Evolutionary conservation across 2,113 vertebrate genomes (phyloP).

Genomic region (Oxyura jamaicensis): DNA sequence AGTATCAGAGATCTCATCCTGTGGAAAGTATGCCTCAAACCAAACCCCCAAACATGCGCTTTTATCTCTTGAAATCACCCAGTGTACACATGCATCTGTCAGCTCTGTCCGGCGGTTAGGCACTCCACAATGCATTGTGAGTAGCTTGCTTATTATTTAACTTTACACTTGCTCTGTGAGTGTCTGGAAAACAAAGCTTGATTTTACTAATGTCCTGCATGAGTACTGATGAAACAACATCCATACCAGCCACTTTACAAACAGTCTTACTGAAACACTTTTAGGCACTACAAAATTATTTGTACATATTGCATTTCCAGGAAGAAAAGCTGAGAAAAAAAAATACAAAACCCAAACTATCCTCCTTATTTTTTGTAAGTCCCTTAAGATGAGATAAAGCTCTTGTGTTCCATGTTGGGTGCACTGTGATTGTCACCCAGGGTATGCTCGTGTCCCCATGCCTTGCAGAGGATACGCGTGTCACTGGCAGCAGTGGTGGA

Average conservation of each 20-base stretch:
- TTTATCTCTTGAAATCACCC: slow-evolving; percentile 43
- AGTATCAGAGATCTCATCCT: slow-evolving; percentile 46
- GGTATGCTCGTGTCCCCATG: background rate
- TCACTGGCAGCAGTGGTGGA: background rate
- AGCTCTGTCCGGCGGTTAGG: background rate
- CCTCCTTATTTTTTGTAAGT: background rate
- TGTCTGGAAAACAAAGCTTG: background rate
- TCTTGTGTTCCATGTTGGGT: background rate
- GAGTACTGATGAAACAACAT: background rate
- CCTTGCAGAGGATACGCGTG: background rate
- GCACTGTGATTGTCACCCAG: background rate
- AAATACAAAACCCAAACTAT: background rate
- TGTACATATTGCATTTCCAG: background rate
- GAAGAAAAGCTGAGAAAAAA: background rate
- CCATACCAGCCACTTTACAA: background rate
- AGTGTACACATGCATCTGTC: background rate
- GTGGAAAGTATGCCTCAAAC: slow-evolving; percentile 52
- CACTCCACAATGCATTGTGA: background rate
- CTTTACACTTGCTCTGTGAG: background rate
- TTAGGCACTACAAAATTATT: background rate
- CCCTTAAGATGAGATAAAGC: background rate
- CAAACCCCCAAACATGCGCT: background rate
- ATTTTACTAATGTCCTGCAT: background rate
- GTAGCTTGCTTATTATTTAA: background rate
- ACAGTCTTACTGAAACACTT: background rate